Percentiles rank a stretch among this genome's conserved stretches.
Conservation (phyloP, 1,140 invertebrate genomes). For the Mamestra configurata region DNA sequence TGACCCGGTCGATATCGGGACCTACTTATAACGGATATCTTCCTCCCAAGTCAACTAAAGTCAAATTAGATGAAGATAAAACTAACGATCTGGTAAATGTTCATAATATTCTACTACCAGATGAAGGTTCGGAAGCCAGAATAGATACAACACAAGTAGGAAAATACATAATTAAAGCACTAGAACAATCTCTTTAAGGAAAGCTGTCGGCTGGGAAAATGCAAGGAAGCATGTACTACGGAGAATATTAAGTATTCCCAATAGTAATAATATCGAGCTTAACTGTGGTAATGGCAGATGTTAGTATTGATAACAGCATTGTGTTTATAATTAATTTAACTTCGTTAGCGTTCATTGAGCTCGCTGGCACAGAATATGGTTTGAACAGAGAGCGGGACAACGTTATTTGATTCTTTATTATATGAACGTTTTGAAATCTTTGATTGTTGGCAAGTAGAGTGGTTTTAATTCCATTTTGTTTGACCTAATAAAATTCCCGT, state of each 20-base stretch:
- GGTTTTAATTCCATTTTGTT: no score
- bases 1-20: no score
- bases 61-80: no score
- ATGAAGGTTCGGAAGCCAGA: background rate
- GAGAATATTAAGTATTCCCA: background rate
- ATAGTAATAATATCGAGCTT: background rate
- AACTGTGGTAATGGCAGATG: slow-evolving; percentile 51
- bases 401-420: background rate
- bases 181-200: background rate
- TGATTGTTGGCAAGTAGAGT: no score
- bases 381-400: slow-evolving; percentile 53
- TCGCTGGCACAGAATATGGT: slow-evolving; percentile 50
- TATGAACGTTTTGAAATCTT: no score
- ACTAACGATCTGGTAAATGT: background rate
- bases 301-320: slow-evolving; percentile 69
- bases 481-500: no score
- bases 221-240: background rate
- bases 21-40: background rate
- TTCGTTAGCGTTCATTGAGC: slow-evolving; percentile 80
- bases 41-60: no score
- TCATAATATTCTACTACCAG: background rate
- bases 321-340: slow-evolving; percentile 79
- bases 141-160: background rate
- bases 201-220: background rate
- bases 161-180: background rate